Base-by-base conservation (phyloP, 1,140 invertebrate genomes). In the Neodiprion pinetum region DNA sequence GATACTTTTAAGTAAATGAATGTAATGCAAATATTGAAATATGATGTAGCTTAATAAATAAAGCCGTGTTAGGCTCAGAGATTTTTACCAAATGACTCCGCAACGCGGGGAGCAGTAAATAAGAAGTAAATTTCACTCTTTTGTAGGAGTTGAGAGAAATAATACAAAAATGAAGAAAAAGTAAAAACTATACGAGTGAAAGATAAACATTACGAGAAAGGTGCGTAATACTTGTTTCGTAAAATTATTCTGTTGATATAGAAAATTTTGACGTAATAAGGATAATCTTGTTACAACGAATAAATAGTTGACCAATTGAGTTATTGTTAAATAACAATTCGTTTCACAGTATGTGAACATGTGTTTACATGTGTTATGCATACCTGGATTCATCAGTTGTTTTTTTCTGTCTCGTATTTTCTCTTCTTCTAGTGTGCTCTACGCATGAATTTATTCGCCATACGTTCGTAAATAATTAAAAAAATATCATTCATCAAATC, bases 71-170 rank as follows among this genome's bases (percentile, higher is more conserved):
- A 50, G 74, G 71, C 74, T 77, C 70, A 73, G 75, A 75, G 80
- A 78, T 80, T 82, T 85, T 83, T 80, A 82, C 77, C 78, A 83
- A 81, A 80, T 76, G 76, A 80, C 71, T 79, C 71, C 77, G 73
- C 68, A 70, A 61, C 73, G 74, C 65, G 79, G 73, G 48, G 65
- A 74, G 75, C 74, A 75, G 73, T 75, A 78, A 80, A 75, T 75
- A 76, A 78, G 76, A 77, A 81, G 74, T 72, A 65, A 70, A 78
- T 81, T 72, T 69, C 67, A 21, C 40, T 21, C 17, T 69, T 69
- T 23, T 1, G 1, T 69, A 21, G 21, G 40, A 21, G 61, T 76
- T 75, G 17, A 75, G 68, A 72, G 73, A 73, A 77, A 78, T 70
- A 70, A 79, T 82, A 70, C 68, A 73, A 67, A 72, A 72, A 61